Percentiles rank a stretch among this genome's conserved stretches.
Conservation (phyloP, 2,797 vertebrate species). For the Myoxocephalus aenaeus region DNA sequence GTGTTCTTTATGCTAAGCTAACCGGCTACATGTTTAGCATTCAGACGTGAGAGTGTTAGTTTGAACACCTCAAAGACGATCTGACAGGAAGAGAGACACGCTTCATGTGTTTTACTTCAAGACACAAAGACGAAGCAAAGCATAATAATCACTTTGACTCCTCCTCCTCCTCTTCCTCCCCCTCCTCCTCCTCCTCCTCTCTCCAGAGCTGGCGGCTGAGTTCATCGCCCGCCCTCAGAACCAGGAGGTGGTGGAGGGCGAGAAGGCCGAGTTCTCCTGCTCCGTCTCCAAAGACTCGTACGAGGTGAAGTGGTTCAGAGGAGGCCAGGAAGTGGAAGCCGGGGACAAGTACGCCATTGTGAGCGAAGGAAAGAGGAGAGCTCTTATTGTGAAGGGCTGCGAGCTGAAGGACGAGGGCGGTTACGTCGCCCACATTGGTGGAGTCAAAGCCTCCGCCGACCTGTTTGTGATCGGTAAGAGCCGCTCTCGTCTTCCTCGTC, state of each 20-base stretch:
- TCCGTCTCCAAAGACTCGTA: constrained; percentile 95
- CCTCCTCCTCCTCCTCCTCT: not conserved
- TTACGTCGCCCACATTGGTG: constrained; percentile 89
- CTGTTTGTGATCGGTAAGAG: constrained; percentile 92
- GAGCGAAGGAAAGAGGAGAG: constrained; percentile 93
- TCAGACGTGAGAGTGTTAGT: not conserved
- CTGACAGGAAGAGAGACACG: too few species aligned
- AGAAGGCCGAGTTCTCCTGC: constrained; percentile 95
- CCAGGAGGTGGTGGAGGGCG: constrained; percentile 93
- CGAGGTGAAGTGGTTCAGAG: constrained; percentile 92
- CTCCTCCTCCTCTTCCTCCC: constrained; percentile 1
- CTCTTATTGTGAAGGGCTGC: constrained; percentile 90
- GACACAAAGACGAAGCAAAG: not conserved
- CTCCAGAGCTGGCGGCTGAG: constrained; percentile 94
- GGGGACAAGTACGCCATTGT: constrained; percentile 92
- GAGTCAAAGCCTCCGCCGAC: constrained; percentile 90
- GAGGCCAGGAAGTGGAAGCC: constrained; percentile 85
- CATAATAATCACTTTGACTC: not conserved
- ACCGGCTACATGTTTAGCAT: not conserved
- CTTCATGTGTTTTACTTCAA: too few species aligned
- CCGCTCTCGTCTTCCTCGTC: constrained; percentile 39
- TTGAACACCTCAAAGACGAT: not conserved
- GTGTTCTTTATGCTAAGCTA: not conserved
- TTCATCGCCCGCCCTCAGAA: constrained; percentile 95
- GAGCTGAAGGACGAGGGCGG: constrained; percentile 90